Evolutionary conservation across 2,888 invertebrate genomes (phyloP), one percentile per base, ranked within the genome.

Genomic region (Caenorhabditis sp.): DNA sequence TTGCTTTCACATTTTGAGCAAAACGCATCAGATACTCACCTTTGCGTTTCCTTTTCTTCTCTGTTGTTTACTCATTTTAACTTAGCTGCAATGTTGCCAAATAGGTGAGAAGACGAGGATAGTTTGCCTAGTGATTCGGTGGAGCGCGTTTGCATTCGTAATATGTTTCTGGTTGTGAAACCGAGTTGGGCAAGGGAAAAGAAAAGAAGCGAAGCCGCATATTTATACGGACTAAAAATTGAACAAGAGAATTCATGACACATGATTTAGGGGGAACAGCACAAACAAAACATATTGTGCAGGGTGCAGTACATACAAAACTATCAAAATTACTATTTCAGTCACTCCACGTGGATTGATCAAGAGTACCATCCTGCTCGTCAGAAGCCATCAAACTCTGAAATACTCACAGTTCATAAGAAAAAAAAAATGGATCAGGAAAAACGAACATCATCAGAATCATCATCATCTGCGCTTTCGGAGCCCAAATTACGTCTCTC

Each of bases 1-100:
- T 37, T 15, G 8, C 32, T 63, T 61, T 5, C 30, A 35, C 13
- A 20, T 56, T 32, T 63, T 43, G 2, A 13, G n/a, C 20, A 30
- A 20, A 11, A 15, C 20, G 22, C 0, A 43, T 15, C 13, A 20
- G 45, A 39, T 22, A 37, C 37, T 30, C 17, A 80, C 80, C 71
- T 81, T 78, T 0, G 78, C 80, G 70, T 81, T 81, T 43, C 77
- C 75, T 61, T 79, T 79, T 43, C 81, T 58, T 30, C 79, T 26
- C 30, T 81, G 73, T 26, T 66, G 75, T 37, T 78, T 78, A 43
- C 80, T 80, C 80, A 80, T 80, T 53, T 46, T 63, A 7, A 13
- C 26, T 27, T 17, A 26, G 35, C 15, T 35, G 27, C 37, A 65
- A 65, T 56, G 20, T 63, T 65, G 9, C 17, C 24, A 17, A 53